phyloP scores from a whole-genome alignment of 1,140 invertebrate species.

The Caenorhabditis brenneri region DNA sequence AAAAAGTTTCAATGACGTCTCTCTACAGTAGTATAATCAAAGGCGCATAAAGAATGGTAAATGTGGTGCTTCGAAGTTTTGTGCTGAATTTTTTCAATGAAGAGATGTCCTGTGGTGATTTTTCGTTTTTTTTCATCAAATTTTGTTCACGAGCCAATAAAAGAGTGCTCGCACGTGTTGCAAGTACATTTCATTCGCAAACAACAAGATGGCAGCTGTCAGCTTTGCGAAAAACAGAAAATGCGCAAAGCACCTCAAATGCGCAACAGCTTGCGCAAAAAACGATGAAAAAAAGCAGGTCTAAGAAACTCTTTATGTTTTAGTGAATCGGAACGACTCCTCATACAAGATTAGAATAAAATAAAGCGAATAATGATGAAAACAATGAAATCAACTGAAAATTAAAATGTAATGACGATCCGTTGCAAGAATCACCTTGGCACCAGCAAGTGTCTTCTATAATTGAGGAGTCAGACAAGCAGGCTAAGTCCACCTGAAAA shows the following conservation, averaged over 20 bases:
- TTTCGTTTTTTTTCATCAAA: neutral
- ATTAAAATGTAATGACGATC: neutral
- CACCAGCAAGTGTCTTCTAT: slow-evolving; percentile 50
- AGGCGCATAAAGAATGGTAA: neutral
- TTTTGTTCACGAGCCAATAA: neutral
- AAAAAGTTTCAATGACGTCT: too few species aligned
- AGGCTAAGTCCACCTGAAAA: slow-evolving; percentile 38
- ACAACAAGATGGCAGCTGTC: neutral
- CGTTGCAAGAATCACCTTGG: slow-evolving; percentile 37
- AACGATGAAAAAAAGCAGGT: neutral
- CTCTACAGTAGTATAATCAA: slow-evolving; percentile 3
- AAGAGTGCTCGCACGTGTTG: neutral
- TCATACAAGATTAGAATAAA: neutral
- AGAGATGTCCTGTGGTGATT: too few species aligned
- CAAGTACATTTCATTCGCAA: neutral
- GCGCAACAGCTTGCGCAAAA: neutral
- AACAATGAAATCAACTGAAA: neutral
- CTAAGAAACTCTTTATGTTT: too few species aligned
- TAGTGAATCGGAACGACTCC: too few species aligned
- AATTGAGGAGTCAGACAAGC: slow-evolving; percentile 36
- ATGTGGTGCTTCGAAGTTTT: neutral
- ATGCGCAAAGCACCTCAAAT: neutral
- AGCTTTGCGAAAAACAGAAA: neutral
- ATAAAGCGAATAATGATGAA: neutral
- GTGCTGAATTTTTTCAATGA: neutral